phyloP scores from a whole-genome alignment of 2,113 vertebrate genomes.

The Sphaerodactylus townsendi region DNA sequence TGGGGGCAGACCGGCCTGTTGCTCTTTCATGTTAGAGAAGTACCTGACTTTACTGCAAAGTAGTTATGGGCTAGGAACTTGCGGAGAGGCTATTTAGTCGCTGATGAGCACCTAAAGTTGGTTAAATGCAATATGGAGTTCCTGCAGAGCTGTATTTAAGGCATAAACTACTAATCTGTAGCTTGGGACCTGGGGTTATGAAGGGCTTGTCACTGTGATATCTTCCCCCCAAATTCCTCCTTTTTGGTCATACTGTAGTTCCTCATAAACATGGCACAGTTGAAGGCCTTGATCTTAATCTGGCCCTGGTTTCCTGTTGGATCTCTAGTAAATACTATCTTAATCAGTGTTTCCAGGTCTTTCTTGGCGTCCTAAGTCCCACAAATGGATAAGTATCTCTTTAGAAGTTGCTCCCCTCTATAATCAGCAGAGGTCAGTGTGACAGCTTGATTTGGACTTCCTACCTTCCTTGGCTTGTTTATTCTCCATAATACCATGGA shows the following conservation, averaged over 20 bases:
- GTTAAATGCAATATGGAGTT: neutral
- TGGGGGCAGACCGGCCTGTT: neutral
- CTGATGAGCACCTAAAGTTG: neutral
- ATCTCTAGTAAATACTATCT: constrained; percentile 1
- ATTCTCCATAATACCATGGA: neutral
- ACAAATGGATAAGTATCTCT: constrained; percentile 48
- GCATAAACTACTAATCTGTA: too few relatives aligned
- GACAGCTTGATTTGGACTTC: constrained; percentile 35
- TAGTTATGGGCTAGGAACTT: neutral
- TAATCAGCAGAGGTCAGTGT: constrained; percentile 40
- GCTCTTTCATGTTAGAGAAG: neutral
- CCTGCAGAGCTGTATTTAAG: too few relatives aligned
- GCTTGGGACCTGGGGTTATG: too few relatives aligned
- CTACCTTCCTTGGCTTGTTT: neutral
- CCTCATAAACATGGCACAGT: neutral
- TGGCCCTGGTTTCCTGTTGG: constrained; percentile 8
- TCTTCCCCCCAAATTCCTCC: constrained; percentile 25
- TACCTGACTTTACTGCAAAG: neutral
- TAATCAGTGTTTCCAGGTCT: constrained; percentile 2
- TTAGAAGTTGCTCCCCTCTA: constrained; percentile 15
- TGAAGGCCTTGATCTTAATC: neutral
- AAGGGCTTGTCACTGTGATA: too few relatives aligned
- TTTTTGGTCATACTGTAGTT: constrained; percentile 20
- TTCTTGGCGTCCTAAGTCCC: neutral
- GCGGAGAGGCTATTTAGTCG: neutral